Base-by-base conservation (phyloP, 2,797 vertebrate species). In the Mergus octosetaceus region DNA sequence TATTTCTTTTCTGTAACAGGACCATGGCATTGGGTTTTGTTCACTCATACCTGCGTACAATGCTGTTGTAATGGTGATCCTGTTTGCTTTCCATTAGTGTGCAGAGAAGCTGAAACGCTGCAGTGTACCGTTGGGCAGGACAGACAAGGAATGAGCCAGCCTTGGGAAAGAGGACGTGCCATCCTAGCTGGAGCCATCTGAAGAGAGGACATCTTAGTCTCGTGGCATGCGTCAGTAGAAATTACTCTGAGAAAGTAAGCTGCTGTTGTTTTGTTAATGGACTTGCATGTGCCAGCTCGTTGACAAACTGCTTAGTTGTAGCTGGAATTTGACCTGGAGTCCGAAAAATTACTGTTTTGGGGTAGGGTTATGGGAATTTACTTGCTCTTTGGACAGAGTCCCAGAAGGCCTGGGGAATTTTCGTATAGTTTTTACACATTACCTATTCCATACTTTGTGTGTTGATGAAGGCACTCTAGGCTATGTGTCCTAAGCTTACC, bases 161-260 rank as follows among this genome's bases (percentile, higher is more conserved):
- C 89, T 57, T 87, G 83, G 86, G 85, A 93, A 94, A 87, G 60
- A 93, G 74, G 74, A 92, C 79, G 75, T 72, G 94, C 30, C 32
- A 74, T 64, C 84, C 73, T 95, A 80, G 85, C 80, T 92, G 89
- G 84, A 89, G 95, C 49, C 51, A 20, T 54, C 69, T 97, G 96
- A 97, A 92, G 92, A 97, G 88, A 97, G 89, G 89, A 93, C 92
- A 19, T 43, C 94, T 87, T 85, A 80, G 92, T 94, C 92, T 94
- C 81, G 83, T 96, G 95, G 77, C 82, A 87, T 93, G 85, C 94
- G 93, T 76, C 95, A 96, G 72, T 97, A 97, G 89, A 69, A 92
- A 93, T 81, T 95, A 62, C 62, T 94, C 94, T 89, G 79, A 94
- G 95, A 90, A 98, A 77, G 97, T 98, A 97, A 98, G 97, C 76